Evolutionary conservation across 2,797 vertebrate species (phyloP).

Genomic region (Trematomus bernacchii): DNA sequence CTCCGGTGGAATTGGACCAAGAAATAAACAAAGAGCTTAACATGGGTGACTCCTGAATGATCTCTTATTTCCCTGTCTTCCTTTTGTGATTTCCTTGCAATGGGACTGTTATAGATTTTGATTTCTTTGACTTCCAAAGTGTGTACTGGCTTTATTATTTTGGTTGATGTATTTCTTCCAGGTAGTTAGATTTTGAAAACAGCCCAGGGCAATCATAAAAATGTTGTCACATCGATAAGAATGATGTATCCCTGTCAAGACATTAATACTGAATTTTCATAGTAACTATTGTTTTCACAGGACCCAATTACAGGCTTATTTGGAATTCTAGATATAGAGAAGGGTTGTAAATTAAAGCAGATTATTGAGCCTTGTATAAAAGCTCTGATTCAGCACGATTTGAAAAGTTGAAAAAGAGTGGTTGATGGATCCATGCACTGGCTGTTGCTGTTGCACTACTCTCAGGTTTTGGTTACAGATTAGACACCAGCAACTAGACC

Average conservation of each 20-base stretch:
- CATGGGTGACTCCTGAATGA: neutral
- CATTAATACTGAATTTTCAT: conserved; percentile 8
- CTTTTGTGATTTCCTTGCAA: conserved; percentile 2
- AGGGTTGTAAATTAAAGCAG: neutral
- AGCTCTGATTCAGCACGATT: neutral
- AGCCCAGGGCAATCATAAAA: neutral
- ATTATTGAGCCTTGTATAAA: neutral
- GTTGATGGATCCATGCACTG: neutral
- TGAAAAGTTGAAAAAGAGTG: conserved; percentile 2
- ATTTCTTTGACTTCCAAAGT: conserved; percentile 3
- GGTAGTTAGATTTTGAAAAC: neutral
- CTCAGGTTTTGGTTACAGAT: conserved; percentile 1
- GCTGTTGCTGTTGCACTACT: neutral
- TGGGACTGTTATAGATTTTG: neutral
- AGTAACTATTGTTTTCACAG: neutral
- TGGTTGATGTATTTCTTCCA: neutral
- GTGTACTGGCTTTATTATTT: conserved; percentile 18
- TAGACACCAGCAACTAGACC: conserved; percentile 8
- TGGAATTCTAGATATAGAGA: neutral
- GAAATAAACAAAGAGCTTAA: conserved; percentile 1
- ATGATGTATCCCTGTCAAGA: conserved; percentile 5
- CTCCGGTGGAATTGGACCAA: conserved; percentile 2
- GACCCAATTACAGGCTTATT: neutral
- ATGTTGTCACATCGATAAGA: conserved; percentile 17
- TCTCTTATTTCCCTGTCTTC: neutral